phyloP scores from a whole-genome alignment of 2,888 invertebrate genomes.

The Ochropleura plecta region DNA sequence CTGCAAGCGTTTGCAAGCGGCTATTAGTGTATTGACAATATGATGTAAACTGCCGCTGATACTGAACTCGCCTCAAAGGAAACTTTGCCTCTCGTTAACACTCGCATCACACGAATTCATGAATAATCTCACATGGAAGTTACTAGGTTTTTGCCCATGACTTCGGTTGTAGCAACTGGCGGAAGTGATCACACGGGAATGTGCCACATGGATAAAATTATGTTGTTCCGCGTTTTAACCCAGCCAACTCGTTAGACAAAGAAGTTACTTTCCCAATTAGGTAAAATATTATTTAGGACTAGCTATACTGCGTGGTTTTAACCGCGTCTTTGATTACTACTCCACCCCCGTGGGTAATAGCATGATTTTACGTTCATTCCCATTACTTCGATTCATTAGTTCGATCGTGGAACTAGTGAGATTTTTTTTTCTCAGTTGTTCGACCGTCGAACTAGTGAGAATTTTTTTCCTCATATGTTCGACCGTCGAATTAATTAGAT shows the following conservation, averaged over 20 bases:
- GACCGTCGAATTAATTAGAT: too few relatives aligned
- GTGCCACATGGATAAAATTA: neutral
- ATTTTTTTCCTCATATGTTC: too few relatives aligned
- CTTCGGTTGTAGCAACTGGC: neutral
- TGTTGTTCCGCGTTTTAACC: neutral
- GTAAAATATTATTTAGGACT: neutral
- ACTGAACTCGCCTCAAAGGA: constrained; percentile 1
- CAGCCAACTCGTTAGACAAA: neutral
- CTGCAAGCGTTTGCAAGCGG: neutral
- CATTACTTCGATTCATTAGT: too few relatives aligned
- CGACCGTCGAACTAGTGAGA: too few relatives aligned
- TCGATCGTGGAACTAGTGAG: too few relatives aligned
- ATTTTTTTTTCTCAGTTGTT: too few relatives aligned
- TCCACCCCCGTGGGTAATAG: too few relatives aligned
- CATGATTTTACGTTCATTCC: too few relatives aligned
- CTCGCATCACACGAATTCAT: neutral
- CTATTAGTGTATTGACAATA: constrained; percentile 11
- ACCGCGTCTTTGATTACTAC: too few relatives aligned
- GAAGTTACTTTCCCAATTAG: neutral
- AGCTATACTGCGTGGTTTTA: too few relatives aligned
- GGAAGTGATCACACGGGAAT: neutral
- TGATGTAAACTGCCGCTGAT: neutral
- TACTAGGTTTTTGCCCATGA: neutral
- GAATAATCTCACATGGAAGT: constrained; percentile 26
- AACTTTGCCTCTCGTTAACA: neutral